phyloP scores from a whole-genome alignment of 1,140 invertebrate genomes.

The Stegodyphus dumicola region DNA sequence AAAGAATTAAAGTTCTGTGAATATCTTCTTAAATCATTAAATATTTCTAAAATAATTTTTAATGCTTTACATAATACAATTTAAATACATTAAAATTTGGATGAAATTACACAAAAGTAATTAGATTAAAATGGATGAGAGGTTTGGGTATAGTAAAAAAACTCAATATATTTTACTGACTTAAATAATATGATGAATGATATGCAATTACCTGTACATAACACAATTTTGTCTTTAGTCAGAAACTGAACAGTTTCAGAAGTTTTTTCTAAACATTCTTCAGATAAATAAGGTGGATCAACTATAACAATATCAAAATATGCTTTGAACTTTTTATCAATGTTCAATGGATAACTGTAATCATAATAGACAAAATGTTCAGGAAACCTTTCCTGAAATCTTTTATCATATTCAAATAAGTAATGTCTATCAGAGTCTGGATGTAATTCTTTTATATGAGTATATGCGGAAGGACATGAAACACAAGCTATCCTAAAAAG shows the following conservation, averaged over 20 bases:
- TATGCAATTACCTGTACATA: constrained; percentile 82
- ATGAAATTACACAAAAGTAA: neutral
- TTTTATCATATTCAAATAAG: constrained; percentile 74
- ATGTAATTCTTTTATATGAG: constrained; percentile 69
- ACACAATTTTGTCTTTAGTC: constrained; percentile 82
- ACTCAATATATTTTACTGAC: neutral
- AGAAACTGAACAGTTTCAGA: constrained; percentile 81
- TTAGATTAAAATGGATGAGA: too few relatives aligned
- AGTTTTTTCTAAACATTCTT: constrained; percentile 90
- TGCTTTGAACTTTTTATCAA: constrained; percentile 74
- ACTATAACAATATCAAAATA: constrained; percentile 87
- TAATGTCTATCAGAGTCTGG: constrained; percentile 72
- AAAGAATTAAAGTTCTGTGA: neutral
- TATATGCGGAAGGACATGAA: constrained; percentile 89
- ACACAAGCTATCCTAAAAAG: constrained; percentile 79
- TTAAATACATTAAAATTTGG: neutral
- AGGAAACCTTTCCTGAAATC: constrained; percentile 76
- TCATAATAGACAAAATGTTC: constrained; percentile 89
- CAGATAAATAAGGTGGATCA: constrained; percentile 93
- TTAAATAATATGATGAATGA: neutral
- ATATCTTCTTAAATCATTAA: neutral
- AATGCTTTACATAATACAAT: neutral
- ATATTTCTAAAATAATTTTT: neutral
- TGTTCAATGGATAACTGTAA: constrained; percentile 82
- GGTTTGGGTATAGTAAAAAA: neutral